Conservation (phyloP, 2,888 invertebrate species). For the Xanthia togata region DNA sequence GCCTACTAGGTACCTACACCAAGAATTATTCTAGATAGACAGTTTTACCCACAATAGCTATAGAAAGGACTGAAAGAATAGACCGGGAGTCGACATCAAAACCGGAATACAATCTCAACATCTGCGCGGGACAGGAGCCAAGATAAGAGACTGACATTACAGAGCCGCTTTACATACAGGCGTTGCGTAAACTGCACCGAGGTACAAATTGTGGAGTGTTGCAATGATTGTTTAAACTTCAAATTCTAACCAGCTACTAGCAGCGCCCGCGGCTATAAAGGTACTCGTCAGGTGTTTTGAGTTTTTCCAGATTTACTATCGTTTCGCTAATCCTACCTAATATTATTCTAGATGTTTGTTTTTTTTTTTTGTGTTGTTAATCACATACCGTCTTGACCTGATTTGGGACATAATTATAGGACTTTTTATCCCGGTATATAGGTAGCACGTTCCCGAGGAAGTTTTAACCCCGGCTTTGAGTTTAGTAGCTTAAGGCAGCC, state of each 20-base stretch:
- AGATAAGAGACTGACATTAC: slow-evolving; percentile 54
- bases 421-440: neutral
- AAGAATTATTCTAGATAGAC: slow-evolving; percentile 9
- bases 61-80: slow-evolving; percentile 44
- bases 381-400: neutral
- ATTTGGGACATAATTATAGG: neutral
- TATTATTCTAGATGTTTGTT: neutral
- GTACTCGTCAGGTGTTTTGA: neutral
- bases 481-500: no score
- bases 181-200: slow-evolving; percentile 53
- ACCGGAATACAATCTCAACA: slow-evolving; percentile 57
- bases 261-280: neutral
- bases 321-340: neutral
- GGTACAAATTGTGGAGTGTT: slow-evolving; percentile 52
- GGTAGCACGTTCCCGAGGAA: neutral
- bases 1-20: neutral
- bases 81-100: slow-evolving; percentile 31
- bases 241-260: slow-evolving; percentile 22
- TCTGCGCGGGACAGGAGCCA: slow-evolving; percentile 59
- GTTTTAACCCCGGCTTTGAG: no score
- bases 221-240: slow-evolving; percentile 51
- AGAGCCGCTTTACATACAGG: slow-evolving; percentile 12
- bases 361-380: neutral
- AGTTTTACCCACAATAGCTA: slow-evolving; percentile 31
- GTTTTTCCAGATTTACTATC: slow-evolving; percentile 11